These are phyloP conservation scores for Andricus curvator DNA, from an alignment of 2,888 invertebrate genomes.

Conservation along the genomic window DNA sequence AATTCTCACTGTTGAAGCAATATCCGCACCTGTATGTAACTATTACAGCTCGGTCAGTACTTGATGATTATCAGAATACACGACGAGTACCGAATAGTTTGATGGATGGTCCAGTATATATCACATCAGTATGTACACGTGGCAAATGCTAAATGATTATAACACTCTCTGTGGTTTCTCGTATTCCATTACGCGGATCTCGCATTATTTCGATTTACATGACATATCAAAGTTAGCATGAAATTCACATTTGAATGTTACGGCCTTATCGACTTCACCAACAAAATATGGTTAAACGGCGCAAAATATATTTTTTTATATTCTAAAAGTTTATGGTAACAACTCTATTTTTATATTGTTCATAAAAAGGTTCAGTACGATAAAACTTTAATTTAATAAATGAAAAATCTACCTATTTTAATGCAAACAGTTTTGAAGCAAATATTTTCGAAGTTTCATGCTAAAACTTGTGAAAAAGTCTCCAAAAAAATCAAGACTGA, in stretches of 20 bases:
- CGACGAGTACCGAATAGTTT: constrained; percentile 22
- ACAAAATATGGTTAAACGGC: not conserved
- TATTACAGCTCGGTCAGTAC: constrained; percentile 16
- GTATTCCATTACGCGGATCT: constrained; percentile 13
- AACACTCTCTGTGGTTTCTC: constrained; percentile 24
- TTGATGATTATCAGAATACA: constrained; percentile 31
- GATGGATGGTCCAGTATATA: constrained; percentile 19
- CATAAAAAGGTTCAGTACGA: not conserved
- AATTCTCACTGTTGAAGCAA: not conserved
- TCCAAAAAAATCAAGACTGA: no score
- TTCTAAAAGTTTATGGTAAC: not conserved
- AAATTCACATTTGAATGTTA: constrained; percentile 16
- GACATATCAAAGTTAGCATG: constrained; percentile 23
- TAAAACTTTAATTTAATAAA: not conserved
- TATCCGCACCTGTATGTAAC: constrained; percentile 24
- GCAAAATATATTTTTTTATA: not conserved
- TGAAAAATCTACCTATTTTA: no score
- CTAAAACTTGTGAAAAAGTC: no score
- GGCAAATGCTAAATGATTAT: constrained; percentile 32
- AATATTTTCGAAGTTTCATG: no score
- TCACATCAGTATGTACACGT: constrained; percentile 25
- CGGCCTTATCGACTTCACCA: not conserved
- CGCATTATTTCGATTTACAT: constrained; percentile 23
- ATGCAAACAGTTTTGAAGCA: no score
- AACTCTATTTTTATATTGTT: not conserved